phyloP scores from a whole-genome alignment of 2,888 invertebrate species.

The Brachyptera risi region DNA sequence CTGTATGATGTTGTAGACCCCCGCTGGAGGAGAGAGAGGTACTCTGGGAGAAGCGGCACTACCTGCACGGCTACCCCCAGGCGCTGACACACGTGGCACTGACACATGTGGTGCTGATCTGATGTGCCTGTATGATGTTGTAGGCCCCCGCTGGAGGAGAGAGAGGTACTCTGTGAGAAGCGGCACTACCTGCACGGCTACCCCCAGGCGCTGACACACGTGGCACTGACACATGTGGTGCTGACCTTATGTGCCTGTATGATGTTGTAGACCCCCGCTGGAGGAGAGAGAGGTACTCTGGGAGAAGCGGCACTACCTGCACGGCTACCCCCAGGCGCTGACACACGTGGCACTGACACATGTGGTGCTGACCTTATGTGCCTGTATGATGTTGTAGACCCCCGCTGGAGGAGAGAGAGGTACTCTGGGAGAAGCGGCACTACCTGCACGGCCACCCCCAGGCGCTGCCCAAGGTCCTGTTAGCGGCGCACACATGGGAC shows the following conservation, averaged over 20 bases:
- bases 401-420: constrained; percentile 66
- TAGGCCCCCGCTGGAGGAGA: constrained; percentile 63
- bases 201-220: constrained; percentile 80
- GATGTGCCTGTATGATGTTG: too few relatives aligned
- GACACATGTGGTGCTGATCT: too few relatives aligned
- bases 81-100: constrained; percentile 82
- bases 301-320: constrained; percentile 90
- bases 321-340: constrained; percentile 77
- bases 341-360: too few relatives aligned
- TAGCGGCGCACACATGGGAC: constrained; percentile 89
- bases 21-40: constrained; percentile 70
- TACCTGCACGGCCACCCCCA: constrained; percentile 79
- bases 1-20: constrained; percentile 55
- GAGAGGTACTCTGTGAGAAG: constrained; percentile 90
- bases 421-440: constrained; percentile 92
- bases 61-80: constrained; percentile 75
- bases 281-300: constrained; percentile 80
- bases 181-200: constrained; percentile 81
- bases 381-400: too few relatives aligned
- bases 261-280: constrained; percentile 57
- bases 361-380: too few relatives aligned
- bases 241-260: too few relatives aligned
- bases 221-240: too few relatives aligned
- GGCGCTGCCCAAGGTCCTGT: constrained; percentile 79
- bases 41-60: constrained; percentile 92